Evolutionary conservation across 1,140 invertebrate species (phyloP).

Genomic region (Papilio xuthus): DNA sequence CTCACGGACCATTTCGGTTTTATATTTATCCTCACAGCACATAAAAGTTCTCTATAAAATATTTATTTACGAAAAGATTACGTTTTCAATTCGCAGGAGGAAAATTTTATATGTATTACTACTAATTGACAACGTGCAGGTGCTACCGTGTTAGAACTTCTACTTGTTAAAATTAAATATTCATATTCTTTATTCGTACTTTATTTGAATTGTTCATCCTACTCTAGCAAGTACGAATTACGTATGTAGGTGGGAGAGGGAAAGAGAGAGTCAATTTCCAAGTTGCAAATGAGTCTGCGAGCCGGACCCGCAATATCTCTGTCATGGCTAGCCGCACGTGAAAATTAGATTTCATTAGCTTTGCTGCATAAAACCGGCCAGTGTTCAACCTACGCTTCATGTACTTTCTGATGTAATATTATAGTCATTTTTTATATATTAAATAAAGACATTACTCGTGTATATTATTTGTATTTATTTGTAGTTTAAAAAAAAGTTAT

Average conservation of each 20-base stretch:
- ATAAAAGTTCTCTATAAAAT: constrained; percentile 15
- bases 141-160: constrained; percentile 20
- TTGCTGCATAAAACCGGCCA: constrained; percentile 48
- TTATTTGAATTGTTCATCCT: constrained; percentile 23
- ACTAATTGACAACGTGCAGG: constrained; percentile 30
- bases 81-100: constrained; percentile 14
- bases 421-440: not conserved
- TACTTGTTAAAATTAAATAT: constrained; percentile 34
- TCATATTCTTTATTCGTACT: constrained; percentile 36
- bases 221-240: constrained; percentile 4
- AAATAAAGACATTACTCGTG: not conserved
- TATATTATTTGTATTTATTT: not conserved
- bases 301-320: constrained; percentile 51
- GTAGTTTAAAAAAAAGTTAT: not conserved
- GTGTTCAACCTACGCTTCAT: constrained; percentile 34
- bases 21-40: constrained; percentile 25
- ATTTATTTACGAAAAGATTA: constrained; percentile 19
- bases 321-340: constrained; percentile 53
- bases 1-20: constrained; percentile 13
- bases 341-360: constrained; percentile 69
- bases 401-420: constrained; percentile 11
- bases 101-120: constrained; percentile 31
- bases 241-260: constrained; percentile 19
- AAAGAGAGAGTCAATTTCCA: constrained; percentile 40
- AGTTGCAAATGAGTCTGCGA: constrained; percentile 44